Evolutionary conservation across 2,888 invertebrate species (phyloP), one percentile per base, ranked within the genome.

Genomic region (Troides aeacus): DNA sequence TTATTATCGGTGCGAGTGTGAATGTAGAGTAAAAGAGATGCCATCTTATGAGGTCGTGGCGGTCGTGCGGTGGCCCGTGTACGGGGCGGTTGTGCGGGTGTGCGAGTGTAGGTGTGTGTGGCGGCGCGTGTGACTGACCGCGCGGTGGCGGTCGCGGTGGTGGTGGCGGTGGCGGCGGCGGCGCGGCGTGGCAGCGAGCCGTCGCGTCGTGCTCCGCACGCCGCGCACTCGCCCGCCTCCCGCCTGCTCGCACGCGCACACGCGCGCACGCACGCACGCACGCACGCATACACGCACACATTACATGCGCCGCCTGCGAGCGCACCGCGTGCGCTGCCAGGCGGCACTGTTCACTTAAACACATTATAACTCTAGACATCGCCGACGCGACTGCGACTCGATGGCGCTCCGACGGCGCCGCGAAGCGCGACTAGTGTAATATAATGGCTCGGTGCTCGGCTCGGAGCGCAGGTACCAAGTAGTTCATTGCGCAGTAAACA

Each of bases 161-260:
- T 21, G 74, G 85, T 80, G 85, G 88, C 87, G 74, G 85, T 80
- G 85, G 88, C 87, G 74, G 85, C 79, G 85, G 80, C 79, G 78
- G 87, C 81, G 59, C 87, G 82, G 74, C 88, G 86, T 79, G 86
- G 85, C 78, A 84, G 81, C 63, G 86, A 83, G 79, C 81, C 81
- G 66, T 75, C 78, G 58, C 77, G 73, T 66, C 70, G 73, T 73
- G 78, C 79, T 79, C 84, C 72, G 82, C 84, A 83, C 84, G 83
- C 79, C 82, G 80, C 80, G 79, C 82, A 74, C 73, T 74, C 75
- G 74, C 70, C 76, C 73, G 74, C 74, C 74, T 77, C 78, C 74
- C 72, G 67, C 77, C 75, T 72, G 21, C 21, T 21, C 21, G 21
- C 21, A 21, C 21, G 21, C 21, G 21, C 21, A 1, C 1, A 21